Base-by-base conservation (phyloP, 1,140 invertebrate species). In the Drosophila cardini region DNA sequence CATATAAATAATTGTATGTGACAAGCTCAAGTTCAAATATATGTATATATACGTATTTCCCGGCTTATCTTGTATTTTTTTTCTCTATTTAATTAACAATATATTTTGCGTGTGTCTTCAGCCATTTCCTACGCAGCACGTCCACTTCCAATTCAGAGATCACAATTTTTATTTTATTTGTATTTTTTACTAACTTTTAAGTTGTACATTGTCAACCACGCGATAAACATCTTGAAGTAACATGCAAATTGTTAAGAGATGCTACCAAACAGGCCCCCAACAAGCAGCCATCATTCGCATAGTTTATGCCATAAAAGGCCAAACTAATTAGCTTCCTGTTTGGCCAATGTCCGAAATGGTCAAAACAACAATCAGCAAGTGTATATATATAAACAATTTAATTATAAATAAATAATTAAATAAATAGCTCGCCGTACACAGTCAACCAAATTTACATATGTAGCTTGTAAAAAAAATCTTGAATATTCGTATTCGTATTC, bases 331-430 rank as follows among this genome's bases (percentile, higher is more conserved):
- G 79, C 83, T 89, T 89, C 84, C 83, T 79, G 74, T 69, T 83
- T 57, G 46, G 21, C 38, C 43, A 63, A 62, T 11, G 15, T 62
- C 76, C 42, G 55, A 87, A 83, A 73, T 79, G 83, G 83, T 42
- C 46, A 86, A 83, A 62, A 87, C 82, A 57, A 73, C 83, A 73
- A 36, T 82, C 57, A 53, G 9, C 50, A 40, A 46, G 75, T 72
- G 70, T 70, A 87, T 82, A 77, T 72, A 72, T 70, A 87, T 82
- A 77, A 83, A 89, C 83, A 87, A 89, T 87, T 89, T 83, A 87
- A 87, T 87, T 87, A 80, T 83, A 87, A 83, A 89, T 87, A 87
- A 83, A 87, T 89, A 83, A 89, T 89, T 89, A 87, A 86, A 86
- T 69, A 82, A 86, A 82, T 78, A 79, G 52, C 81, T 18, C 11